Evolutionary conservation across 2,113 vertebrate species (phyloP), one percentile per base, ranked within the genome.

Genomic region (Mesoclemmys tuberculata): DNA sequence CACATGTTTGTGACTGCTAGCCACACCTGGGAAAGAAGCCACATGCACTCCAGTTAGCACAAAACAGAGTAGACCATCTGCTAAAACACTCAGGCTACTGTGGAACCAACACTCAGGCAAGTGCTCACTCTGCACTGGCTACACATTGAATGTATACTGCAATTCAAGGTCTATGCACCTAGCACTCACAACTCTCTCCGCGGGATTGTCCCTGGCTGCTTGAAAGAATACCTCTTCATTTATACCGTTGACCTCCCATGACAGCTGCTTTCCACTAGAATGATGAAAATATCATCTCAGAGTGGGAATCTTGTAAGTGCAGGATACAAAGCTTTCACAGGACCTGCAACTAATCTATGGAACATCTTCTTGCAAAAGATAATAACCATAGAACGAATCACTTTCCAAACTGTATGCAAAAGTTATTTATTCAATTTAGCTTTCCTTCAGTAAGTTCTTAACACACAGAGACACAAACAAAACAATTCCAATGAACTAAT

Each of bases 251-350:
- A 38, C n/a, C 21, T 74, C 87, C 27, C 0, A 1, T 84, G 91
- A 90, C 94, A 80, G 85, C 87, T 84, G 41, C 56, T 64, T 49
- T 52, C 46, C 3, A 3, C 92, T 93, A 88, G 74, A 58, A 93
- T 94, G 94, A 97, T 94, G 96, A 97, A 94, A 92, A 61, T 94
- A 78, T 85, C 90, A 96, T 54, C 46, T 89, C 89, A 84, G 1
- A 5, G 77, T 56, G 35, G 5, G 77, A 89, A 90, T 78, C 82
- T 86, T 86, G 56, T 2, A 27, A 95, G 64, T 22, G 13, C 82
- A 93, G 82, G 41, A 54, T 55, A 78, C 35, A 75, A 92, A 95
- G 19, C 38, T 77, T 48, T 84, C 56, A 3, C 8, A 93, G 93
- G 10, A 95, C 44, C 19, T 64, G 95, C 87, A 83, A 26, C 12